These are phyloP conservation scores for Leptinotarsa juncta DNA, from an alignment of 2,888 invertebrate species.

Conservation along the genomic window DNA sequence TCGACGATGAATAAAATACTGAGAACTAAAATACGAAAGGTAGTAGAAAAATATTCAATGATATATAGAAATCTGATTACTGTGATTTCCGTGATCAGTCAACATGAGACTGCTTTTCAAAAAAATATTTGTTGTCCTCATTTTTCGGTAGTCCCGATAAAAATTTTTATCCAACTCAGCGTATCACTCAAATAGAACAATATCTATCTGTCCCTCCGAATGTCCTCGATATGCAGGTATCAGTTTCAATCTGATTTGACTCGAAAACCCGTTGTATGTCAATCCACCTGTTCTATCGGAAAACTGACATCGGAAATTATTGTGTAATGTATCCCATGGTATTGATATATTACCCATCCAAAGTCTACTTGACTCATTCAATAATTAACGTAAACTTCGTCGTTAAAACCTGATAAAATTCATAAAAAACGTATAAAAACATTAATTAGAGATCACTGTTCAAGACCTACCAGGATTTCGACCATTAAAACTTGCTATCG, in stretches of 20 bases:
- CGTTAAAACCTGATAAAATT: slow-evolving; percentile 25
- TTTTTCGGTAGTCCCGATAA: too few species aligned
- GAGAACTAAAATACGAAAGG: too few species aligned
- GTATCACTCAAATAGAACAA: too few species aligned
- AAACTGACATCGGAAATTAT: slow-evolving; percentile 1
- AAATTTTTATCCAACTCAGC: too few species aligned
- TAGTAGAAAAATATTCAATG: too few species aligned
- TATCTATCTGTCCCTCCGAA: too few species aligned
- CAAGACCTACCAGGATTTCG: slow-evolving; percentile 19
- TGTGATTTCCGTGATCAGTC: too few species aligned
- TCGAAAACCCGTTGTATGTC: neutral
- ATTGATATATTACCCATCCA: slow-evolving; percentile 16
- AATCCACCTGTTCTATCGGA: neutral
- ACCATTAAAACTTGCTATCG: slow-evolving; percentile 21
- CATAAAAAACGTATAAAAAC: slow-evolving; percentile 24
- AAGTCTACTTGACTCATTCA: slow-evolving; percentile 16
- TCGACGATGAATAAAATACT: too few species aligned
- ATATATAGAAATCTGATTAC: too few species aligned
- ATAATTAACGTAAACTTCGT: slow-evolving; percentile 21
- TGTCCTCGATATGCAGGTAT: neutral
- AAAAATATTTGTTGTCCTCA: too few species aligned
- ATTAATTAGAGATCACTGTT: slow-evolving; percentile 21
- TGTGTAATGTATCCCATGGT: slow-evolving; percentile 9
- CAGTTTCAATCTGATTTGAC: neutral
- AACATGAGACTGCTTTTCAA: too few species aligned